phyloP scores from a whole-genome alignment of 2,888 invertebrate species.

The Altica lythri region DNA sequence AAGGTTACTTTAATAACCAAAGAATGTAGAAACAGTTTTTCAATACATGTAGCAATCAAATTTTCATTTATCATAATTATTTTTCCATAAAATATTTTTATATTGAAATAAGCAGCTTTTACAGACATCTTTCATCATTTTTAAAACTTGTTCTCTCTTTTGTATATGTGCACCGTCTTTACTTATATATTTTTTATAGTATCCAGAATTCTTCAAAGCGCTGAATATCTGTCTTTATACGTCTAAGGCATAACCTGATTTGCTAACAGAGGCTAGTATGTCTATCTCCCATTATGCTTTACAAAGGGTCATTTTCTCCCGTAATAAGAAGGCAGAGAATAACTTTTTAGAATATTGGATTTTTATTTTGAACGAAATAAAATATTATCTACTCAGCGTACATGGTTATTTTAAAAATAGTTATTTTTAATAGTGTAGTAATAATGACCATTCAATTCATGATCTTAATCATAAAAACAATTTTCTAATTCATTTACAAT shows the following conservation, averaged over 20 bases:
- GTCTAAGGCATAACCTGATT: slow-evolving; percentile 2
- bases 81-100: too few species aligned
- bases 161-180: neutral
- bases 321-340: neutral
- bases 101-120: too few species aligned
- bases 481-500: neutral
- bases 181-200: neutral
- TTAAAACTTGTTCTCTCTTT: too few species aligned
- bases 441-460: too few species aligned
- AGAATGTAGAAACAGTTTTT: too few species aligned
- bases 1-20: too few species aligned
- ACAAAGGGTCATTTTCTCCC: neutral
- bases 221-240: neutral
- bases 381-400: neutral
- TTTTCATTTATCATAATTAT: too few species aligned
- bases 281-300: slow-evolving; percentile 1
- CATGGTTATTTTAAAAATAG: neutral
- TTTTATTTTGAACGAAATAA: neutral
- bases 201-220: slow-evolving; percentile 1
- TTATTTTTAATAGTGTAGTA: too few species aligned
- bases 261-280: neutral
- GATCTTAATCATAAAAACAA: too few species aligned
- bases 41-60: too few species aligned
- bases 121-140: too few species aligned
- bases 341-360: slow-evolving; percentile 2